Evolutionary conservation across 1,140 invertebrate genomes (phyloP), one percentile per base, ranked within the genome.

Genomic region (Sesamia nonagrioides): DNA sequence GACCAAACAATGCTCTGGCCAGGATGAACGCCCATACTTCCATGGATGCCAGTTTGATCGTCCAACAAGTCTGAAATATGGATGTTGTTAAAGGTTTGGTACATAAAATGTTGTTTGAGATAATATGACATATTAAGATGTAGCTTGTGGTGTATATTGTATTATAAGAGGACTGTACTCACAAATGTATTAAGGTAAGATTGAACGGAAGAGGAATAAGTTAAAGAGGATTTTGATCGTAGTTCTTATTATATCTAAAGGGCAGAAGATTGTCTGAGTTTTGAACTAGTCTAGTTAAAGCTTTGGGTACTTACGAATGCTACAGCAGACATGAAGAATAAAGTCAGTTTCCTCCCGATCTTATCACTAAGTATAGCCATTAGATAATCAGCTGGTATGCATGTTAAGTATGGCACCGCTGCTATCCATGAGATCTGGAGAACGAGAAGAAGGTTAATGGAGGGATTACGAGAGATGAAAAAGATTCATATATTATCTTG

Each of bases 341-440:
- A 58, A 2, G 87, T 84, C 0, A 56, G 56, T 61, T 94, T 94
- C 21, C 92, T 86, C 33, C 92, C 92, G 2, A 89, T 75, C 17
- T 79, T 88, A 61, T 94, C 92, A 33, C 86, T 85, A 2, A 90
- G 33, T 15, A 74, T 78, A 3, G 87, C 90, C 54, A 92, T 80
- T 0, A 89, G n/a, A 37, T 87, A 88, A 11, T 89, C 81, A 2
- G 81, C 58, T 9, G 88, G 86, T 4, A 92, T 63, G 40, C 88
- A 89, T 0, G 84, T 73, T 9, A 94, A 27, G 61, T 93, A 94
- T 11, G 90, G 80, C 0, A 82, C 75, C 0, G 91, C 78, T 0
- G 88, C 92, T 86, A 94, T 94, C 88, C 90, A 91, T 11, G 92
- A 94, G 17, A 94, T 81, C 92, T 92, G 78, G 2, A 84, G 27